These are phyloP conservation scores for Eueides isabella DNA, from an alignment of 1,140 invertebrate species.

Conservation along the genomic window DNA sequence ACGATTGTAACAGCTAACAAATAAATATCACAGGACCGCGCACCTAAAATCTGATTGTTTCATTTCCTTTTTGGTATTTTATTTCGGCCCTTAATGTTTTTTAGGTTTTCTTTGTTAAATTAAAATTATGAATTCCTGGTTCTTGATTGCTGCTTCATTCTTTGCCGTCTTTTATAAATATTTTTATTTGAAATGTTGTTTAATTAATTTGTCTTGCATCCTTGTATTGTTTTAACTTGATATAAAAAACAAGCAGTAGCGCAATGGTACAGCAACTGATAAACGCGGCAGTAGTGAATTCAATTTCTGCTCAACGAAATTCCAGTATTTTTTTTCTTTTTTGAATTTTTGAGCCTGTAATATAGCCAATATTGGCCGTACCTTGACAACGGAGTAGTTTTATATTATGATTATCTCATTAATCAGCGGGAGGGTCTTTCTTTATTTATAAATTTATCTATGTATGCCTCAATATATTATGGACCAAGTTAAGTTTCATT, in stretches of 20 bases:
- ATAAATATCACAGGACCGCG: slow-evolving; percentile 1
- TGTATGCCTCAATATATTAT: too few species aligned
- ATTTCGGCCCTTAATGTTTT: slow-evolving; percentile 28
- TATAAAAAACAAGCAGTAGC: not conserved
- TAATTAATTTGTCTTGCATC: not conserved
- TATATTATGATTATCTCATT: too few species aligned
- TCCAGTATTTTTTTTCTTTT: too few species aligned
- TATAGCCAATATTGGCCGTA: too few species aligned
- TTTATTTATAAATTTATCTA: too few species aligned
- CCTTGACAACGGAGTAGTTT: too few species aligned
- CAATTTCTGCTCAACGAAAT: too few species aligned
- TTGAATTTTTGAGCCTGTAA: too few species aligned
- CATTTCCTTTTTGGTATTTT: slow-evolving; percentile 25
- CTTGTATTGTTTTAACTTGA: not conserved
- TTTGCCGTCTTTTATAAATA: not conserved
- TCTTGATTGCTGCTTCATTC: slow-evolving; percentile 24
- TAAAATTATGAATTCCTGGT: slow-evolving; percentile 26
- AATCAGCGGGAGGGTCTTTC: too few species aligned
- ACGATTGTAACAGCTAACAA: not conserved
- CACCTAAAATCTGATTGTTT: slow-evolving; percentile 25
- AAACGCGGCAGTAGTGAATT: too few species aligned
- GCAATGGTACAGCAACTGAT: too few species aligned
- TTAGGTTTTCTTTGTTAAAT: slow-evolving; percentile 27
- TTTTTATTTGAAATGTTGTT: not conserved
- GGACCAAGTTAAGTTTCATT: too few species aligned